These are phyloP conservation scores for Callithrix jacchus DNA, from an alignment of 2,113 vertebrate genomes.

Conservation along the genomic window DNA sequence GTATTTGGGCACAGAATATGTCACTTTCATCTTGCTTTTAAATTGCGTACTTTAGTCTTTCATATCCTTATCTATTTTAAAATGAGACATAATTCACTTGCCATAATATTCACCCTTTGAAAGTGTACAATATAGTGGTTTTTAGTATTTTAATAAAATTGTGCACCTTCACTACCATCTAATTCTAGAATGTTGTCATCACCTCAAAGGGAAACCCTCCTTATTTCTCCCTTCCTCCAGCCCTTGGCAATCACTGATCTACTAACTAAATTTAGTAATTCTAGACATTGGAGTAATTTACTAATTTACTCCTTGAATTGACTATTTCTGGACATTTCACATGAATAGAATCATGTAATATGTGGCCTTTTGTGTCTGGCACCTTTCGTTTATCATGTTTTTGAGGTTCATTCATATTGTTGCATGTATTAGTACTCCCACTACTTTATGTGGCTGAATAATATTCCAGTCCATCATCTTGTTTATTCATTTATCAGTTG, in stretches of 20 bases:
- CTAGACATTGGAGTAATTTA: neutral
- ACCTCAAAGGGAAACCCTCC: neutral
- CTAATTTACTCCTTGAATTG: neutral
- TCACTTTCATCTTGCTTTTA: neutral
- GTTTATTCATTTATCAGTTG: neutral
- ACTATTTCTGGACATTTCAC: neutral
- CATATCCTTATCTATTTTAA: neutral
- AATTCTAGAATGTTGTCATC: conserved; percentile 15
- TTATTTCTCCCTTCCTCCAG: neutral
- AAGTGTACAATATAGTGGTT: neutral
- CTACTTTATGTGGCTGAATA: neutral
- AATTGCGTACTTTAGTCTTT: neutral
- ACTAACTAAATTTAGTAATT: neutral
- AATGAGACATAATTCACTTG: neutral
- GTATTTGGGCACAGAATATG: neutral
- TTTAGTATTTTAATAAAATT: neutral
- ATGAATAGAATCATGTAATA: neutral
- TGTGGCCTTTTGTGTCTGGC: neutral
- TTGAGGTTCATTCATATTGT: neutral
- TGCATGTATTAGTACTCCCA: neutral
- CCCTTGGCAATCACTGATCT: neutral
- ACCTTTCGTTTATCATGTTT: neutral
- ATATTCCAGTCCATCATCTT: neutral
- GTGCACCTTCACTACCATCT: neutral
- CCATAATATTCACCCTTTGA: neutral